Percentiles rank a stretch among this genome's conserved stretches.
These are phyloP conservation scores for Dendrocincla fuliginosa DNA, from an alignment of 2,797 vertebrate species.

Conservation along the genomic window DNA sequence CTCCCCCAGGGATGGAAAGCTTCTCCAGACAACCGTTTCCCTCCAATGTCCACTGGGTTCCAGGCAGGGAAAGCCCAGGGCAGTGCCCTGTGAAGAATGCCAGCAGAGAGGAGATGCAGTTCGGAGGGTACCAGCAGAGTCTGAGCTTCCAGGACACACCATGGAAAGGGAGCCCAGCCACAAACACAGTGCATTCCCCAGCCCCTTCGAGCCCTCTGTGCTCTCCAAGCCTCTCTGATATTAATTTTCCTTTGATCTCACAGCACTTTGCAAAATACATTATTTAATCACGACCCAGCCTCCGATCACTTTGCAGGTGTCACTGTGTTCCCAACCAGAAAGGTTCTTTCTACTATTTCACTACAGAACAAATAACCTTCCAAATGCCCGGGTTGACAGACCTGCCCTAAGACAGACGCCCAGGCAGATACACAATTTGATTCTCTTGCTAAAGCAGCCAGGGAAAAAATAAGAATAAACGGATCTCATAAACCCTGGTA, in stretches of 20 bases:
- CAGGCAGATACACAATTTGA: neutral
- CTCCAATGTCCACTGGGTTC: neutral
- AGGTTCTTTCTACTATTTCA: neutral
- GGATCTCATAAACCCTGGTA: neutral
- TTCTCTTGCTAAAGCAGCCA: neutral
- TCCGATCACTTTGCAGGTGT: neutral
- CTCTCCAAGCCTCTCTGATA: neutral
- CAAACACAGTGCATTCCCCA: neutral
- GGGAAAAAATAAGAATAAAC: neutral
- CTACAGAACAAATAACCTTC: neutral
- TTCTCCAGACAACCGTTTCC: neutral
- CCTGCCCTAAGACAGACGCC: fast-evolving
- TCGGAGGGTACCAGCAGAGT: fast-evolving
- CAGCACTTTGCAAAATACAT: neutral
- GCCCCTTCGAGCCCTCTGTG: neutral
- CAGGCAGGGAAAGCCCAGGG: neutral
- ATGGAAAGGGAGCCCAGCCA: neutral
- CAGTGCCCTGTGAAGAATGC: neutral
- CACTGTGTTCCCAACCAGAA: neutral
- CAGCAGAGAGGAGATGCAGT: neutral
- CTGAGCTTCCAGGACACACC: neutral
- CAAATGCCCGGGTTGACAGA: neutral
- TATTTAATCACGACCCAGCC: neutral
- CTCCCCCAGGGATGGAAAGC: neutral
- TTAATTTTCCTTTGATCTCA: neutral